A percentile compares a stretch with the other conserved stretches of the same genome.
phyloP scores from a whole-genome alignment of 2,888 invertebrate genomes.

The Eristalis intricaria region DNA sequence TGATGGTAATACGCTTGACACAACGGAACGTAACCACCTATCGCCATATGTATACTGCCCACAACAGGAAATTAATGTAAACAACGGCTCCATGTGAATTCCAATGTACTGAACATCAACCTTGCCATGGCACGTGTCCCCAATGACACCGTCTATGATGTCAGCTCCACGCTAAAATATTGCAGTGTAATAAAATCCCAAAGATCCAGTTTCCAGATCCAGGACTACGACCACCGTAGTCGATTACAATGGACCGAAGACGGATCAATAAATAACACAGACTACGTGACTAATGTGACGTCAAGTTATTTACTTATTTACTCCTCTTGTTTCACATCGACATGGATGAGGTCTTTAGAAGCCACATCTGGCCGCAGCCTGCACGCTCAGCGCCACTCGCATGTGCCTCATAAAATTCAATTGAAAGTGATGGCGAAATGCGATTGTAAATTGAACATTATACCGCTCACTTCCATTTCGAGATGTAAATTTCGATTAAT shows the following conservation, averaged over 20 bases:
- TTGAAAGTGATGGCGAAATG: conserved; percentile 63
- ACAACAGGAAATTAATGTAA: no score
- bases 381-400: neutral
- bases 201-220: neutral
- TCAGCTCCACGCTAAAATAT: neutral
- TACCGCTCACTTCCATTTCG: conserved; percentile 47
- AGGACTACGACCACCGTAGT: conserved; percentile 11
- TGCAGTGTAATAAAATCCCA: neutral
- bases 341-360: neutral
- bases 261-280: conserved; percentile 53
- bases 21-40: no score
- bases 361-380: neutral
- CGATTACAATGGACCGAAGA: conserved; percentile 47
- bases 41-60: no score
- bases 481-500: conserved; percentile 71
- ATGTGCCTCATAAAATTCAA: conserved; percentile 67
- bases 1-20: no score
- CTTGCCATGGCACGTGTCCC: neutral
- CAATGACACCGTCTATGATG: neutral
- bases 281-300: conserved; percentile 61
- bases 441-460: conserved; percentile 68
- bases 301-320: conserved; percentile 61
- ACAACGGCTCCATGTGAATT: no score
- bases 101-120: neutral
- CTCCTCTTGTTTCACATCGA: neutral